phyloP scores from a whole-genome alignment of 2,113 vertebrate species.

The Tetrax tetrax region DNA sequence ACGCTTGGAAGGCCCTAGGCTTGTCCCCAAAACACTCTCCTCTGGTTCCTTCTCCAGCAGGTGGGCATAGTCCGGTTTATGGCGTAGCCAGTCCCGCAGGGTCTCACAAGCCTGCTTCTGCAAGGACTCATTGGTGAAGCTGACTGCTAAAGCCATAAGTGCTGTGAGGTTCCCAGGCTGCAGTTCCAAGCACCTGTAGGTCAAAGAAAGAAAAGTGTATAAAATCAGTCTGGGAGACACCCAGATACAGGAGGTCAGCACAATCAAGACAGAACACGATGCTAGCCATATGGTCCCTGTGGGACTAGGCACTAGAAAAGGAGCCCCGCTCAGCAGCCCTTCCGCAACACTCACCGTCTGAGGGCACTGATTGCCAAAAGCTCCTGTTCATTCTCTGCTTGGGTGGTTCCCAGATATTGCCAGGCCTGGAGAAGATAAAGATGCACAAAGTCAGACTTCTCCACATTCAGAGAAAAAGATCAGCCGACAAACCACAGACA shows the following conservation, averaged over 20 bases:
- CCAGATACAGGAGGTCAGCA: not conserved
- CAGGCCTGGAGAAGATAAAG: slow-evolving; percentile 82
- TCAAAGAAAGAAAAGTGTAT: not conserved
- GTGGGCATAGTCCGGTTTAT: slow-evolving; percentile 86
- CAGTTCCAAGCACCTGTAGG: slow-evolving; percentile 90
- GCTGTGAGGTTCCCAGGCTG: slow-evolving; percentile 93
- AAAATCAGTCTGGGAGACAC: not conserved
- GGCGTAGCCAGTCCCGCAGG: slow-evolving; percentile 90
- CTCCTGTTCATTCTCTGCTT: slow-evolving; percentile 98
- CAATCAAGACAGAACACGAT: not conserved
- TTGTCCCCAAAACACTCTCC: slow-evolving; percentile 30
- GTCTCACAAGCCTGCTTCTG: slow-evolving; percentile 97
- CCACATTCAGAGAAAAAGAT: not conserved
- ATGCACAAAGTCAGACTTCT: not conserved
- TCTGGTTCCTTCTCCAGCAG: slow-evolving; percentile 74
- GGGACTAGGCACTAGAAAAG: not conserved
- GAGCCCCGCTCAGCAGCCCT: not conserved
- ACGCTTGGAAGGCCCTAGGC: slow-evolving; percentile 79
- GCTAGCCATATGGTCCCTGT: not conserved
- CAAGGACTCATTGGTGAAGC: slow-evolving; percentile 96
- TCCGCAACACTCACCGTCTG: slow-evolving; percentile 81
- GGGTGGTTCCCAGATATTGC: slow-evolving; percentile 97
- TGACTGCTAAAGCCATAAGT: slow-evolving; percentile 95
- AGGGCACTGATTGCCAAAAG: slow-evolving; percentile 96
- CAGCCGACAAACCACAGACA: not conserved